Conservation (phyloP, 1,140 invertebrate genomes). For the Pteromalus puparum region DNA sequence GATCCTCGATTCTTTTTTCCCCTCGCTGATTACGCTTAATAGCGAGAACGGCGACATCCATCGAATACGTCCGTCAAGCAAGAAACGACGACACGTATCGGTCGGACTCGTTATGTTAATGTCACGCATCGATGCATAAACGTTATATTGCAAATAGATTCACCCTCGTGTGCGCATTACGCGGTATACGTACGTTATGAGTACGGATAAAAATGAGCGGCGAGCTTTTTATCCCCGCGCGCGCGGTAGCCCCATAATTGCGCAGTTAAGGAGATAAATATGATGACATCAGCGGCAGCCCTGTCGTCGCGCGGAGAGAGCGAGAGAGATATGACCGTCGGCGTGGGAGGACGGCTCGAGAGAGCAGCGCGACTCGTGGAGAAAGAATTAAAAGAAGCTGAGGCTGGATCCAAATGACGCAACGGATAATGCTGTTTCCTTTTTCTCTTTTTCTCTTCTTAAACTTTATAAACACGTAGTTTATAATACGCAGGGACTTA, state of each 20-base stretch:
- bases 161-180: neutral
- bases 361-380: neutral
- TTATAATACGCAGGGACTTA: too few species aligned
- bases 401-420: neutral
- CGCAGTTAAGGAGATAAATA: conserved; percentile 70
- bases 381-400: conserved; percentile 35
- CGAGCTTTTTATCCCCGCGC: neutral
- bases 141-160: neutral
- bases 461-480: too few species aligned
- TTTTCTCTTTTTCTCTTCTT: neutral
- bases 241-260: conserved; percentile 58
- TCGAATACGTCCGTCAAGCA: neutral
- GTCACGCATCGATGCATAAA: neutral
- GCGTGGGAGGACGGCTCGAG: neutral
- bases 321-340: neutral
- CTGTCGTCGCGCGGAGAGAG: conserved; percentile 57
- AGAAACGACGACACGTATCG: neutral
- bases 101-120: conserved; percentile 17
- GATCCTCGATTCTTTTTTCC: neutral
- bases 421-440: neutral
- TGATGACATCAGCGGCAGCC: conserved; percentile 65
- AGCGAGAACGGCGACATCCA: neutral
- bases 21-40: conserved; percentile 13
- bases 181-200: neutral
- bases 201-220: neutral